These are phyloP conservation scores for Nemapogon koenigi DNA, from an alignment of 2,888 invertebrate species.

Conservation along the genomic window DNA sequence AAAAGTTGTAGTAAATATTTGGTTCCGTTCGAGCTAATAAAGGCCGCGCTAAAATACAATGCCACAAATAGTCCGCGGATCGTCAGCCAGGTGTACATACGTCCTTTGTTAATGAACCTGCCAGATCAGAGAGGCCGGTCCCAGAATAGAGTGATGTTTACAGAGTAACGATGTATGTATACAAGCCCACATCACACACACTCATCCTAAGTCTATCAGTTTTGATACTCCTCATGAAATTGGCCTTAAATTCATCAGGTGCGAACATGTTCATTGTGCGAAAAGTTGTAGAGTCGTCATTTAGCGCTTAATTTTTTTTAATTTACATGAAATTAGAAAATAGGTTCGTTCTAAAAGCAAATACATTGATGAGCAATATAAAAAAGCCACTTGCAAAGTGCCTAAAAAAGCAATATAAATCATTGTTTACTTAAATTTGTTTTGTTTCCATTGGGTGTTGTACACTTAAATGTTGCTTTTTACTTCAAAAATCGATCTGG, in stretches of 20 bases:
- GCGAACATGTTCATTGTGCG: constrained; percentile 26
- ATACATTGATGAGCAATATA: too few relatives aligned
- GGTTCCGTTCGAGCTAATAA: too few relatives aligned
- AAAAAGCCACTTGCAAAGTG: too few relatives aligned
- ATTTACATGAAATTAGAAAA: too few relatives aligned
- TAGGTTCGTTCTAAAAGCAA: too few relatives aligned
- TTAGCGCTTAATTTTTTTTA: background rate
- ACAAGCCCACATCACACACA: constrained; percentile 29
- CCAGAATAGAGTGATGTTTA: constrained; percentile 46
- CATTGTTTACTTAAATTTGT: background rate
- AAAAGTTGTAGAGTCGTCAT: constrained; percentile 2
- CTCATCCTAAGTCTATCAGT: constrained; percentile 16
- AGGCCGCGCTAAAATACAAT: too few relatives aligned
- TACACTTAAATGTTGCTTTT: too few relatives aligned
- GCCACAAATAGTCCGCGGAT: too few relatives aligned
- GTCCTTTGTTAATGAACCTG: constrained; percentile 42
- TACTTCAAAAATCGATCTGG: too few relatives aligned
- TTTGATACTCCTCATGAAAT: constrained; percentile 6
- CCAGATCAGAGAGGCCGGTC: constrained; percentile 20
- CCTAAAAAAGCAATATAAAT: too few relatives aligned
- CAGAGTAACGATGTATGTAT: constrained; percentile 19
- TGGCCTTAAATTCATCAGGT: constrained; percentile 40
- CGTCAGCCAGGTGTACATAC: too few relatives aligned
- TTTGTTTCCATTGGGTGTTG: background rate
- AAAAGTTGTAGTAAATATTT: too few relatives aligned